Conservation (phyloP, 2,888 invertebrate genomes). For the Trissolcus japonicus region DNA sequence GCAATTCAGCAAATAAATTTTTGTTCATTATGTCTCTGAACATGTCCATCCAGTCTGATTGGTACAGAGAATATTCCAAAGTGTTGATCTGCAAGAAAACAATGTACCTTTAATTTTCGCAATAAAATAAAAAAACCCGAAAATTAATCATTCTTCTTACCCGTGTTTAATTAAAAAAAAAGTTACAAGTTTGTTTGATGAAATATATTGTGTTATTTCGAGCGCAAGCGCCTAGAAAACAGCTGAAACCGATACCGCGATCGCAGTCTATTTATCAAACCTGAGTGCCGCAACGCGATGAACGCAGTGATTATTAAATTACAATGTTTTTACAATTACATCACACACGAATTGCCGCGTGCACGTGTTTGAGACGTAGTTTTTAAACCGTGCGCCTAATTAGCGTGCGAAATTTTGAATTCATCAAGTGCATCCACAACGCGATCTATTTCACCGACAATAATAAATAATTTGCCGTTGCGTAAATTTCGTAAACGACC, state of each 20-base stretch:
- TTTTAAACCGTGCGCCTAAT: slow-evolving; percentile 9
- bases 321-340: slow-evolving; percentile 17
- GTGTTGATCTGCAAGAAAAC: too few species aligned
- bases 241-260: slow-evolving; percentile 23
- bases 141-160: too few species aligned
- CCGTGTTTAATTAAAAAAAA: too few species aligned
- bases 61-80: too few species aligned
- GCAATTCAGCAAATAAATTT: too few species aligned
- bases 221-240: slow-evolving; percentile 22
- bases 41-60: too few species aligned
- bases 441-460: slow-evolving; percentile 17
- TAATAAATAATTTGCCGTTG: slow-evolving; percentile 14
- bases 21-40: too few species aligned
- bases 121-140: too few species aligned
- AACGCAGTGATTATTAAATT: slow-evolving; percentile 20
- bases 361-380: slow-evolving; percentile 2
- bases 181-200: too few species aligned
- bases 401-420: slow-evolving; percentile 11
- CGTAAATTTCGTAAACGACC: slow-evolving; percentile 28
- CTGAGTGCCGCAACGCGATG: slow-evolving; percentile 17
- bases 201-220: slow-evolving; percentile 2
- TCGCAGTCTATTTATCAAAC: slow-evolving; percentile 16
- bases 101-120: too few species aligned
- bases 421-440: slow-evolving; percentile 18
- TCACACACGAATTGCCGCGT: slow-evolving; percentile 6